Evolutionary conservation across 2,797 vertebrate species (phyloP).

Genomic region (Lerista edwardsae): DNA sequence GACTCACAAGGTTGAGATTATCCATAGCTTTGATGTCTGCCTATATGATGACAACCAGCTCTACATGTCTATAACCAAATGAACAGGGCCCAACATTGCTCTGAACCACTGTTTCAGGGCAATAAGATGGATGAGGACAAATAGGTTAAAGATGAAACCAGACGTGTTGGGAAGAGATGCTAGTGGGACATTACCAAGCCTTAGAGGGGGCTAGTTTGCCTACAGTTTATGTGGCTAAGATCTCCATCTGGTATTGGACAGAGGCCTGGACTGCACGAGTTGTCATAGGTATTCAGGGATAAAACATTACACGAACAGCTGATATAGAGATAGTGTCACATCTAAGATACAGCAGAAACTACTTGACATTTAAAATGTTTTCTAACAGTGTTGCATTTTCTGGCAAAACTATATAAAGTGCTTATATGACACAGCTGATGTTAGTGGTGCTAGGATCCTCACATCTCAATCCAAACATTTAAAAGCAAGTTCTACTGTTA

Average conservation of each 20-base stretch:
- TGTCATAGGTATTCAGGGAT: neutral
- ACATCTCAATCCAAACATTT: neutral
- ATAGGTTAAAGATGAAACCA: neutral
- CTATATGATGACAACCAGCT: too few species aligned
- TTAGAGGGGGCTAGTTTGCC: too few species aligned
- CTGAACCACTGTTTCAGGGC: neutral
- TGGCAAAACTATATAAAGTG: too few species aligned
- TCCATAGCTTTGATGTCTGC: too few species aligned
- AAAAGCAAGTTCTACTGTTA: neutral
- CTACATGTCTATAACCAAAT: neutral
- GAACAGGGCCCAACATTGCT: neutral
- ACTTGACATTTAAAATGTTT: neutral
- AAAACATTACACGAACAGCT: neutral
- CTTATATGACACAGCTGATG: neutral
- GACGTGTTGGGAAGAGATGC: neutral
- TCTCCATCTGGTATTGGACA: neutral
- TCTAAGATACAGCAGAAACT: neutral
- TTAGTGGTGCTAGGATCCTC: neutral
- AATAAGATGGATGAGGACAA: neutral
- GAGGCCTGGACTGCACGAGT: too few species aligned
- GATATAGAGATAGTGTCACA: neutral
- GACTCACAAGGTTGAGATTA: too few species aligned
- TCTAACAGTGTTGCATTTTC: too few species aligned
- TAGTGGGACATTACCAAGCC: neutral
- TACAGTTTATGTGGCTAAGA: neutral